These are phyloP conservation scores for Leptinotarsa lineolata DNA, from an alignment of 1,140 invertebrate genomes.

Conservation along the genomic window DNA sequence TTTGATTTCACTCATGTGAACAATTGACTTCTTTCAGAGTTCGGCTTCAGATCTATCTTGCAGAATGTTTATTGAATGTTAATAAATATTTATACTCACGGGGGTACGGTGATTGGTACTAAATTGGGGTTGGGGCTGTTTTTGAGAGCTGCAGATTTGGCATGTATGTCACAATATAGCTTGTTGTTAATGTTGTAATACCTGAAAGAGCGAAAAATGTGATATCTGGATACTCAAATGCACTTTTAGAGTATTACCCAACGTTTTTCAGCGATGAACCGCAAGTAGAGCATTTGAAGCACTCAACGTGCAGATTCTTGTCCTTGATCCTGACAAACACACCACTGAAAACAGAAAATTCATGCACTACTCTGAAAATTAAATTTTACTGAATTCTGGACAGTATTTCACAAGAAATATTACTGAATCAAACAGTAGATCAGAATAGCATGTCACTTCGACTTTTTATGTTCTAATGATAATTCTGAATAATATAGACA, in stretches of 20 bases:
- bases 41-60: too few species aligned
- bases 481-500: too few species aligned
- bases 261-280: conserved; percentile 94
- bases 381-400: too few species aligned
- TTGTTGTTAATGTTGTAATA: conserved; percentile 96
- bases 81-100: conserved; percentile 65
- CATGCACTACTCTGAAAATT: neutral
- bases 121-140: conserved; percentile 76
- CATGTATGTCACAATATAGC: conserved; percentile 95
- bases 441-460: too few species aligned
- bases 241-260: conserved; percentile 61
- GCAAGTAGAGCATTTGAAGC: conserved; percentile 95
- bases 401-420: too few species aligned
- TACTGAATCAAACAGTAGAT: too few species aligned
- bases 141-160: conserved; percentile 83
- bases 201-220: conserved; percentile 38
- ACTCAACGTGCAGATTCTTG: conserved; percentile 94
- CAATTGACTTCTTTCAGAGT: too few species aligned
- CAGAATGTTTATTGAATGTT: neutral
- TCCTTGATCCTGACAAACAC: conserved; percentile 96
- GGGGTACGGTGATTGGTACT: conserved; percentile 77
- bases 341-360: conserved; percentile 66
- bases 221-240: too few species aligned
- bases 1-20: too few species aligned
- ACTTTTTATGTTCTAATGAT: too few species aligned